These are phyloP conservation scores for Pteruthius melanotis DNA, from an alignment of 2,113 vertebrate genomes.

Conservation along the genomic window DNA sequence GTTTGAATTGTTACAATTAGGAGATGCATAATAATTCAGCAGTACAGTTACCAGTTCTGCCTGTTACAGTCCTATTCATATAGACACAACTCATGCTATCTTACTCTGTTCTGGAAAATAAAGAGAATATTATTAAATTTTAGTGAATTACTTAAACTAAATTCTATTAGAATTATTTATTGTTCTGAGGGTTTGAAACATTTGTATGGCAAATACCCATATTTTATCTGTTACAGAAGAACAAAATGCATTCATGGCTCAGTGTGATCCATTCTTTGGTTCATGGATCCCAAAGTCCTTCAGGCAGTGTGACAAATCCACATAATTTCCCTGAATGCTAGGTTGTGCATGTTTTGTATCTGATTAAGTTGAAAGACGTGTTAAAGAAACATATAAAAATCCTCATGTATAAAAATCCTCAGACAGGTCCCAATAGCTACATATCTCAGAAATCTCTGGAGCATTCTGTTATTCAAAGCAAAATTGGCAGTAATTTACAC, in stretches of 20 bases:
- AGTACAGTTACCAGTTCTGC: neutral
- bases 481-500: slow-evolving; percentile 50
- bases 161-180: neutral
- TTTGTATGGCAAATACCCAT: neutral
- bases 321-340: slow-evolving; percentile 38
- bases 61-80: neutral
- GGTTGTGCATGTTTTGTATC: slow-evolving; percentile 33
- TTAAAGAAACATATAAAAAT: slow-evolving; percentile 6
- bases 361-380: slow-evolving; percentile 37
- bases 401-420: neutral
- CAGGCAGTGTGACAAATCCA: slow-evolving; percentile 47
- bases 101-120: neutral
- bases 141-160: neutral
- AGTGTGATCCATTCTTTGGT: slow-evolving; percentile 28
- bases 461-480: slow-evolving; percentile 39
- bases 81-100: neutral
- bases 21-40: neutral
- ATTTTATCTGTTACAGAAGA: slow-evolving; percentile 23
- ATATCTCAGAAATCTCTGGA: slow-evolving; percentile 39
- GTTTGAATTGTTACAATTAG: neutral
- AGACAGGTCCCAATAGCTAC: neutral
- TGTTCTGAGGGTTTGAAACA: neutral
- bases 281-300: slow-evolving; percentile 26
- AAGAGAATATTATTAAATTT: neutral
- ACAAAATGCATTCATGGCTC: slow-evolving; percentile 27